Evolutionary conservation across 2,113 vertebrate species (phyloP).

Genomic region (Coryphaenoides rupestris): DNA sequence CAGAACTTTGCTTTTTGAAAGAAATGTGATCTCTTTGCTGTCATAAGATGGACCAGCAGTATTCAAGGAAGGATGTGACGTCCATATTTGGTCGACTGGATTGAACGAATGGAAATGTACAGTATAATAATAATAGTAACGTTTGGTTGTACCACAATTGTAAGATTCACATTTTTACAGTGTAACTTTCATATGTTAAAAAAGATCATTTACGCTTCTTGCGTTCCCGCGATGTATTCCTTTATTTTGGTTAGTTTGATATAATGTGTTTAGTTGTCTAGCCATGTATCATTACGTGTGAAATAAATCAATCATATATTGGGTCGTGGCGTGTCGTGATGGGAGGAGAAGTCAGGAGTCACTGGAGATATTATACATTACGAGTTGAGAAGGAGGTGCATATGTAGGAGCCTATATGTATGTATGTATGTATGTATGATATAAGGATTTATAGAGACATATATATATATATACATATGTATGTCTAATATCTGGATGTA

Average conservation of each 20-base stretch:
- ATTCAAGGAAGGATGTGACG: constrained; percentile 60
- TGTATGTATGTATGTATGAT: no score
- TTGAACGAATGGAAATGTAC: constrained; percentile 70
- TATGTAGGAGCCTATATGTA: no score
- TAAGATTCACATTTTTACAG: constrained; percentile 73
- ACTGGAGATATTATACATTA: no score
- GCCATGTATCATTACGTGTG: constrained; percentile 76
- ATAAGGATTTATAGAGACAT: no score
- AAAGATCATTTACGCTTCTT: constrained; percentile 72
- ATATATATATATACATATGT: no score
- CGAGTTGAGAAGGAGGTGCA: no score
- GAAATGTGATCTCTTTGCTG: constrained; percentile 68
- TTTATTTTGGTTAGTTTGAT: constrained; percentile 77
- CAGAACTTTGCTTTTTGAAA: constrained; percentile 67
- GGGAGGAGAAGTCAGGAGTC: no score
- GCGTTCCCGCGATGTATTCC: constrained; percentile 71
- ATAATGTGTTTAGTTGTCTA: constrained; percentile 77
- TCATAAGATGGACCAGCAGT: constrained; percentile 60
- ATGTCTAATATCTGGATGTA: no score
- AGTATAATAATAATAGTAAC: constrained; percentile 75
- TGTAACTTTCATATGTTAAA: constrained; percentile 73
- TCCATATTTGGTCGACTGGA: constrained; percentile 60
- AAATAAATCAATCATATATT: constrained; percentile 76
- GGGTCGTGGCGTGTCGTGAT: constrained; percentile 42
- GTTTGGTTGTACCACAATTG: constrained; percentile 75